Evolutionary conservation across 2,113 vertebrate genomes (phyloP), one percentile per base, ranked within the genome.

Genomic region (Gallinago undulata): DNA sequence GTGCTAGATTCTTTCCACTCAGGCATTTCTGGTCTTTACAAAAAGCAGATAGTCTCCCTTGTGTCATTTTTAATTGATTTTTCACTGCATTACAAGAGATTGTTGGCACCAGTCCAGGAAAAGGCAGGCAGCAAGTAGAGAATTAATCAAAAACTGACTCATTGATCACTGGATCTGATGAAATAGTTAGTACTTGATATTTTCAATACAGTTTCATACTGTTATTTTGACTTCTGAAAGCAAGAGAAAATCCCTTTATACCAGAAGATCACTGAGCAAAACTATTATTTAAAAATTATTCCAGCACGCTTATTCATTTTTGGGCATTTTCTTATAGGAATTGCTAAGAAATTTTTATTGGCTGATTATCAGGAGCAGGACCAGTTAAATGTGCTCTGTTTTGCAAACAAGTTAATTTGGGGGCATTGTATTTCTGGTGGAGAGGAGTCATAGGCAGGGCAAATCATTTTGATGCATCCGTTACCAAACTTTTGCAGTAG

Each of bases 11-110:
- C 66, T 74, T 85, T 92, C 50, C 33, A 31, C 28, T 81, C 39
- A 22, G 64, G 56, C 39, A 39, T 88, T 96, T 91, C 55, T 92
- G 86, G 27, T 89, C 88, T 96, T 94, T 96, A 77, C n/a, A 82
- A 93, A 92, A 90, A 69, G 68, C 59, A 87, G 60, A 75, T 84
- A 56, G 56, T 88, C 72, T 90, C 79, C 79, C 87, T 87, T 91
- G 89, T 88, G 41, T 96, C 37, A 90, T 91, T 97, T 97, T 94
- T 94, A 97, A 97, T 97, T 97, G 97, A 97, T 98, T 97, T 95
- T 96, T 94, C 93, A 82, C 68, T 37, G 80, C 79, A 75, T 72
- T 97, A 35, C 19, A 84, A 95, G 69, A 92, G 81, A 57, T 80
- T 3, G 0, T 84, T 97, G 97, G 95, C 96, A 75, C 14, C 6